These are phyloP conservation scores for Urocitellus parryii DNA, from an alignment of 2,113 vertebrate genomes.

Conservation along the genomic window DNA sequence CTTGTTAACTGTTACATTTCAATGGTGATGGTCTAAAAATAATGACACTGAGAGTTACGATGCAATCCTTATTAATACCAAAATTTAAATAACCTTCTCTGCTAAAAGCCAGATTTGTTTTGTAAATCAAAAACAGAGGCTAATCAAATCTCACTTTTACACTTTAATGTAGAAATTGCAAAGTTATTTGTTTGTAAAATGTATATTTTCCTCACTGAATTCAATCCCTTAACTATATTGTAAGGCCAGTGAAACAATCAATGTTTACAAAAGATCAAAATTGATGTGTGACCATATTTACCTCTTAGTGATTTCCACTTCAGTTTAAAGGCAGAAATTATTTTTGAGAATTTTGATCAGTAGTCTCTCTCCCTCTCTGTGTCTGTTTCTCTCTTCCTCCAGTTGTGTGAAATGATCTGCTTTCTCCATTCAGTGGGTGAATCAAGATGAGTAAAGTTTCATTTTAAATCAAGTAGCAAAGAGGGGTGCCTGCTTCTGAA, in stretches of 20 bases:
- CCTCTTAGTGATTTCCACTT: background rate
- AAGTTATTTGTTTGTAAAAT: background rate
- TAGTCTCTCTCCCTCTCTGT: background rate
- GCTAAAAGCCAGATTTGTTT: background rate
- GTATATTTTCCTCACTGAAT: background rate
- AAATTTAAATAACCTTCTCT: background rate
- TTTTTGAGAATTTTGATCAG: constrained; percentile 1
- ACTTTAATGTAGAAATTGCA: background rate
- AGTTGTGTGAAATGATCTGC: background rate
- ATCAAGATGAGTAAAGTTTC: background rate
- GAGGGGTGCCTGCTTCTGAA: background rate
- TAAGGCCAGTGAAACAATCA: background rate
- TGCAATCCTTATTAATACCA: background rate
- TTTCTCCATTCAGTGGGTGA: background rate
- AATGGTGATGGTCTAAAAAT: background rate
- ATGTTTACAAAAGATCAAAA: background rate
- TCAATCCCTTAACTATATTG: background rate
- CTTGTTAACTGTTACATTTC: background rate
- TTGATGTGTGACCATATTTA: background rate
- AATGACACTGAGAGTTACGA: background rate
- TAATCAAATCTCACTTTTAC: background rate
- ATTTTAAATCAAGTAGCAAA: background rate
- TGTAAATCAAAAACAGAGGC: background rate
- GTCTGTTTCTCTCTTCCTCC: background rate
- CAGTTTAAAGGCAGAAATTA: background rate